Evolutionary conservation across 2,797 vertebrate species (phyloP).

Genomic region (Sebastes melanostomus): DNA sequence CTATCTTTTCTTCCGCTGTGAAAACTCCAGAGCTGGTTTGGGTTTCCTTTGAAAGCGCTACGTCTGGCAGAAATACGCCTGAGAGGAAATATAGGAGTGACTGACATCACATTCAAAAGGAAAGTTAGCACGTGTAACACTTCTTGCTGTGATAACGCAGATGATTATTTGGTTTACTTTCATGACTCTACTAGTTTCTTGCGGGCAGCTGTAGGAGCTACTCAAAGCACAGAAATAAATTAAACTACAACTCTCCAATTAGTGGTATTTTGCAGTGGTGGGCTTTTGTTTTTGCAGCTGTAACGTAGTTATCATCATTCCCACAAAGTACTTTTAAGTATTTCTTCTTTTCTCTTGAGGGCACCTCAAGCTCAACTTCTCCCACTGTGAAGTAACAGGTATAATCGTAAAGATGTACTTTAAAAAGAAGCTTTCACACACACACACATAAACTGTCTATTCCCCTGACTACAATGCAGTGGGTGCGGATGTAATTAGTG

Average conservation of each 20-base stretch:
- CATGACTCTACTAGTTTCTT: constrained; percentile 1
- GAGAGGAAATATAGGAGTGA: constrained; percentile 5
- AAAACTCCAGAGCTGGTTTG: background rate
- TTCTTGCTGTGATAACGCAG: background rate
- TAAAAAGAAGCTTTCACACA: constrained; percentile 13
- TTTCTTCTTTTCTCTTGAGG: constrained; percentile 31
- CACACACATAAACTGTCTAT: constrained; percentile 18
- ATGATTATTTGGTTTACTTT: constrained; percentile 13
- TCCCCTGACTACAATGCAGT: constrained; percentile 50
- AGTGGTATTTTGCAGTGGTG: constrained; percentile 16
- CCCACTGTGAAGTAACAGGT: constrained; percentile 22
- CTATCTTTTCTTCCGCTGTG: background rate
- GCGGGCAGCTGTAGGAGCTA: background rate
- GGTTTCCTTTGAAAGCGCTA: constrained; percentile 6
- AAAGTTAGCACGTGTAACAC: background rate
- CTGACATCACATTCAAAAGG: constrained; percentile 2
- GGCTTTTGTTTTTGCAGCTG: constrained; percentile 22
- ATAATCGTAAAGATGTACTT: constrained; percentile 23
- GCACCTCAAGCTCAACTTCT: constrained; percentile 21
- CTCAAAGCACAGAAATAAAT: background rate
- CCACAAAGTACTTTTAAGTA: constrained; percentile 7
- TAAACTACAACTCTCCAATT: constrained; percentile 7
- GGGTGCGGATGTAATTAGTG: constrained; percentile 72
- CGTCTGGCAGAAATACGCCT: constrained; percentile 8
- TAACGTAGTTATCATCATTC: background rate